These are phyloP conservation scores for Meiosimyza platycephala DNA, from an alignment of 2,888 invertebrate genomes.

Conservation along the genomic window DNA sequence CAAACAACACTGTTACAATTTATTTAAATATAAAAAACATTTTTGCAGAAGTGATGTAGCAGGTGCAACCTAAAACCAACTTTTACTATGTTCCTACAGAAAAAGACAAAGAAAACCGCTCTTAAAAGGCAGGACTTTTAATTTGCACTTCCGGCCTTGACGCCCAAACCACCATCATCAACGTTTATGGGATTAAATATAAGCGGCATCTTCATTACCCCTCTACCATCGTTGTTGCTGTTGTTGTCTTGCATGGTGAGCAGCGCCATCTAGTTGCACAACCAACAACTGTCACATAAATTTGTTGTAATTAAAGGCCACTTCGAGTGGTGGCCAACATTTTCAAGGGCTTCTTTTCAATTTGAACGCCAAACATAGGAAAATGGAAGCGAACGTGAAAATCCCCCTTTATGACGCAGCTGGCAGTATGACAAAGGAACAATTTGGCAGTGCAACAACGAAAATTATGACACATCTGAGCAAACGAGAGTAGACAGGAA, in stretches of 20 bases:
- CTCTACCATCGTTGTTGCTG: slow-evolving; percentile 42
- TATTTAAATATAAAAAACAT: too few species aligned
- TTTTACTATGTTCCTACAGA: too few species aligned
- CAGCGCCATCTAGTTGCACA: slow-evolving; percentile 8
- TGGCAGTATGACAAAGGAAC: slow-evolving; percentile 54
- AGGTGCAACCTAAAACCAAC: too few species aligned
- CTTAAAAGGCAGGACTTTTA: neutral
- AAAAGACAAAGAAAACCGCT: neutral
- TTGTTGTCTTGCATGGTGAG: neutral
- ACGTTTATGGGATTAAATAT: slow-evolving; percentile 49
- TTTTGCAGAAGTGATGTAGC: too few species aligned
- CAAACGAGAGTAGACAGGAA: too few species aligned
- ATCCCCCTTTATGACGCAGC: neutral
- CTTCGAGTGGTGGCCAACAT: slow-evolving; percentile 48
- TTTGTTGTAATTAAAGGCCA: slow-evolving; percentile 61
- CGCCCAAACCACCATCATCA: neutral
- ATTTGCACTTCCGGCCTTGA: neutral
- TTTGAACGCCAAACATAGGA: neutral
- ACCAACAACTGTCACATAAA: slow-evolving; percentile 51
- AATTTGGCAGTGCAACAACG: too few species aligned
- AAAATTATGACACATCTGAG: too few species aligned
- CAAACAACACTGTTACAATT: too few species aligned
- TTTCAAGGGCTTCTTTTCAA: neutral
- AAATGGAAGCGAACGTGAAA: neutral
- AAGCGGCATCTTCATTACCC: slow-evolving; percentile 61